Evolutionary conservation across 2,797 vertebrate genomes (phyloP).

Genomic region (Aplochiton taeniatus): DNA sequence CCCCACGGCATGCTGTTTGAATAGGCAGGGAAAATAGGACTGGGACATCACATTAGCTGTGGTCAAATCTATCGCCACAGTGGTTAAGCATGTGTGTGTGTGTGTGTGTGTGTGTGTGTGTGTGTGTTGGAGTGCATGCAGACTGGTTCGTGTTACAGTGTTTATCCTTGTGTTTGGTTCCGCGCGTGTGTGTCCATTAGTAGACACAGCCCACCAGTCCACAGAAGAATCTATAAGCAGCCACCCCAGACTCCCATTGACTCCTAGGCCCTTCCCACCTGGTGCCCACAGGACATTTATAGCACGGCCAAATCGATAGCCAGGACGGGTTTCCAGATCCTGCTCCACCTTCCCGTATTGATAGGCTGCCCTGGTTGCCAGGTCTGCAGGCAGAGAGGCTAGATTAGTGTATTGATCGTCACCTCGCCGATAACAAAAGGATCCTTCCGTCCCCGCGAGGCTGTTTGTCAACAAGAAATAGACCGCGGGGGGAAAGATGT

Average conservation of each 20-base stretch:
- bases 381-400: conserved; percentile 30
- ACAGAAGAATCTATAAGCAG: too few relatives aligned
- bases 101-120: conserved; percentile 7
- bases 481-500: conserved; percentile 18
- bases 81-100: neutral
- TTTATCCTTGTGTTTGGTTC: neutral
- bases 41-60: too few relatives aligned
- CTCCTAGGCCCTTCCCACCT: conserved; percentile 2
- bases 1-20: too few relatives aligned
- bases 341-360: conserved; percentile 22
- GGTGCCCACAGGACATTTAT: conserved; percentile 11
- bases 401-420: conserved; percentile 44
- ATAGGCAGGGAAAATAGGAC: too few relatives aligned
- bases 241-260: neutral
- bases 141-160: neutral
- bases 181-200: neutral
- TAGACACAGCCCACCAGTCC: neutral
- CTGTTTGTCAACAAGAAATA: conserved; percentile 29
- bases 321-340: conserved; percentile 21
- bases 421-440: conserved; percentile 29
- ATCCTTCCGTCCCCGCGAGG: conserved; percentile 14
- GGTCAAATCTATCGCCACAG: too few relatives aligned
- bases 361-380: conserved; percentile 28
- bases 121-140: neutral
- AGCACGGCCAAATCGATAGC: conserved; percentile 20